Percentiles rank a stretch among this genome's conserved stretches.
Conservation (phyloP, 2,888 invertebrate genomes). For the Molorchus minor region DNA sequence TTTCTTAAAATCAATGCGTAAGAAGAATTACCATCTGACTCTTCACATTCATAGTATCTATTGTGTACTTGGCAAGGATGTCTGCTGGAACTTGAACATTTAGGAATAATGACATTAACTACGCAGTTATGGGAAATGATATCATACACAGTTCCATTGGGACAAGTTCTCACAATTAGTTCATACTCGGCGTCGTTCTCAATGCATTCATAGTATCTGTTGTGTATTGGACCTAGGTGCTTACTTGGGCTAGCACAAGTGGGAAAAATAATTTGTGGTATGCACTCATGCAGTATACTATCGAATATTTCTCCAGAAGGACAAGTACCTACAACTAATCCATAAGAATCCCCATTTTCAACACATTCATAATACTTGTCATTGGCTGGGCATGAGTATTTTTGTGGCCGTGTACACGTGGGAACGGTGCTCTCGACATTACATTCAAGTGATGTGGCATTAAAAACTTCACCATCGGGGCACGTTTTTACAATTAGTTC, state of each 20-base stretch:
- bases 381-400: no score
- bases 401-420: no score
- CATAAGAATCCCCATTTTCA: background rate
- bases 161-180: no score
- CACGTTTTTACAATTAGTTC: background rate
- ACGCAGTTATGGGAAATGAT: no score
- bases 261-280: no score
- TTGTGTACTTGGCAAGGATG: conserved; percentile 1
- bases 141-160: no score
- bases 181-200: no score
- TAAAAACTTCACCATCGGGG: background rate
- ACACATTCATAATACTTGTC: conserved; percentile 13
- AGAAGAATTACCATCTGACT: background rate
- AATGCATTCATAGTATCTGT: no score
- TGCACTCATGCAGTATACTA: background rate
- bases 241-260: no score
- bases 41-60: background rate
- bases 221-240: no score
- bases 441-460: background rate
- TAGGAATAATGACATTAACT: no score
- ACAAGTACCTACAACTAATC: background rate
- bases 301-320: conserved; percentile 2
- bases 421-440: background rate
- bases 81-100: conserved; percentile 7
- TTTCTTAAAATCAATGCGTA: background rate